Base-by-base conservation (phyloP, 1,140 invertebrate species). In the Achatina immaculata region DNA sequence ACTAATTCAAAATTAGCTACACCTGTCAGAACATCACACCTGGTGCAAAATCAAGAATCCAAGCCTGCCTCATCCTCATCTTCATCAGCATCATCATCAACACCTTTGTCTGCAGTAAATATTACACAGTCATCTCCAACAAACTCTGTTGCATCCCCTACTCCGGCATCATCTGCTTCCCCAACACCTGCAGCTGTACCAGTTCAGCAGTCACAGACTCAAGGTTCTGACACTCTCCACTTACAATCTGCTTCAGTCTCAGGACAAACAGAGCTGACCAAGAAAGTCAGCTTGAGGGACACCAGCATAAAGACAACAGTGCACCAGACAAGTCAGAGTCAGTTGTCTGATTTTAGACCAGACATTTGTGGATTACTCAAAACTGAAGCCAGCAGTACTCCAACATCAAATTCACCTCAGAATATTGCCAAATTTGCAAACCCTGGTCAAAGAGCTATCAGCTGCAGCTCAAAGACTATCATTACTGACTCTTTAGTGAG, bases 161-260 rank as follows among this genome's bases (percentile, higher is more conserved):
- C 78, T 6, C 78, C 78, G n/a, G 78, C 78, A 48, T 0, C 78
- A 28, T 80, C 78, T 55, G 78, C 78, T 0, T 80, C 78, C 14
- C 78, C 78, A 0, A 80, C 78, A 1, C 78, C 78, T 36, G 78
- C 78, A 40, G 78, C 78, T 7, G 45, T 80, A 24, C 78, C 78
- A 0, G 2, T 24, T 11, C 78, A 80, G 34, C 78, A 80, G 48
- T 80, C 78, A 34, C 78, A 80, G 42, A 80, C 78, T 11, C 78
- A 80, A n/a, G 78, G 68, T 40, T 69, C 38, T 6, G 38, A 69
- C 68, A 40, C 1, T 2, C 42, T 28, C 38, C 42, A 40, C 6
- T 71, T 19, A 71, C 21, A 71, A 24, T 40, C 68, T 24, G 40
- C 38, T n/a, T 0, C 36, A 2, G 1, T 28, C 21, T n/a, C 28